Evolutionary conservation across 1,140 invertebrate species (phyloP).

Genomic region (Brachionus rotundiformis): DNA sequence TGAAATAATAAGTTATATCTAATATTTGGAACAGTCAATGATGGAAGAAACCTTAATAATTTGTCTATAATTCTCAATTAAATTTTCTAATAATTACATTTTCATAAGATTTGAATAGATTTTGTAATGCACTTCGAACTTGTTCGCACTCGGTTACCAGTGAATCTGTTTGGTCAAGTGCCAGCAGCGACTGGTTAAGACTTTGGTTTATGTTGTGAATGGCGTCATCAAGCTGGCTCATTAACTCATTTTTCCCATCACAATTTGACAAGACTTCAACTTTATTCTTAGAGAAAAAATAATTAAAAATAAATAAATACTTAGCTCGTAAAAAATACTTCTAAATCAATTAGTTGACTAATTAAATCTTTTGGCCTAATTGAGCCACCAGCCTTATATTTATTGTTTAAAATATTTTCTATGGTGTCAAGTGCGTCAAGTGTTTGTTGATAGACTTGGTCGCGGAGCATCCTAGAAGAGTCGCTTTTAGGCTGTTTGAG

Average conservation of each 20-base stretch:
- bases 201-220: neutral
- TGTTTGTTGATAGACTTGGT: constrained; percentile 44
- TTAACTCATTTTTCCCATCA: neutral
- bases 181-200: neutral
- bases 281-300: neutral
- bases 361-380: neutral
- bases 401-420: constrained; percentile 1
- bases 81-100: constrained; percentile 12
- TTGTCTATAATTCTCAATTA: too few relatives aligned
- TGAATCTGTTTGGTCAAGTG: neutral
- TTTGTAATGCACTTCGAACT: neutral
- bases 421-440: neutral
- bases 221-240: neutral
- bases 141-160: neutral
- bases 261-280: neutral
- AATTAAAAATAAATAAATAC: neutral
- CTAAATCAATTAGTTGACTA: neutral
- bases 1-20: too few relatives aligned
- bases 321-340: too few relatives aligned
- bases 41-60: too few relatives aligned
- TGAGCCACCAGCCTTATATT: neutral
- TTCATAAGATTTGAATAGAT: neutral
- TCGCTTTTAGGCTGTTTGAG: neutral
- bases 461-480: neutral
- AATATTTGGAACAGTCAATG: too few relatives aligned